A percentile compares a stretch with the other conserved stretches of the same genome.
These are phyloP conservation scores for Hemaris fuciformis DNA, from an alignment of 2,888 invertebrate genomes.

Conservation along the genomic window DNA sequence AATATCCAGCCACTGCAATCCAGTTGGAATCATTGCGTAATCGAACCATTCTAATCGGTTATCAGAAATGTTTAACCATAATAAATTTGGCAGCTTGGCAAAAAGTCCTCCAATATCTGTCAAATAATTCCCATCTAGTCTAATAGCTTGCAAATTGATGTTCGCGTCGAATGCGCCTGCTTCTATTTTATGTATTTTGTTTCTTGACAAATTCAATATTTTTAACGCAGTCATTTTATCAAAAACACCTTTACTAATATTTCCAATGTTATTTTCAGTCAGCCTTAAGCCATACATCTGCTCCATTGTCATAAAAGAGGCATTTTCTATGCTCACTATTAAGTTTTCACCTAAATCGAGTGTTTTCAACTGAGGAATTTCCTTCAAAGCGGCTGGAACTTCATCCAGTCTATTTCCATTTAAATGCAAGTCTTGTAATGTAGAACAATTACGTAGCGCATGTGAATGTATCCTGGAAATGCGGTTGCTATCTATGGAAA, in stretches of 20 bases:
- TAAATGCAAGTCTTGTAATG: constrained; percentile 90
- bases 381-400: constrained; percentile 87
- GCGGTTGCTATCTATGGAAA: constrained; percentile 90
- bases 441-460: constrained; percentile 89
- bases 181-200: constrained; percentile 90
- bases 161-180: constrained; percentile 90
- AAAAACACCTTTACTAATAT: constrained; percentile 89
- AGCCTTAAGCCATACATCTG: constrained; percentile 91
- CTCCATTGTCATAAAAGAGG: constrained; percentile 89
- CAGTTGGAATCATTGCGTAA: constrained; percentile 91
- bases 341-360: constrained; percentile 93
- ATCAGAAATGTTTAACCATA: constrained; percentile 93
- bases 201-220: constrained; percentile 91
- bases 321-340: constrained; percentile 88
- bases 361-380: constrained; percentile 88
- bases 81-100: constrained; percentile 89
- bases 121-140: constrained; percentile 91
- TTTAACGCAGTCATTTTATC: constrained; percentile 89
- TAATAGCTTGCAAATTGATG: constrained; percentile 88
- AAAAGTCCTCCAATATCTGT: constrained; percentile 90
- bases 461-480: constrained; percentile 88
- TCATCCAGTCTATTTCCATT: constrained; percentile 89
- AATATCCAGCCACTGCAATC: constrained; percentile 92
- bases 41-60: constrained; percentile 92
- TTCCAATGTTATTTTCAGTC: constrained; percentile 92